phyloP scores from a whole-genome alignment of 2,113 vertebrate genomes.

The Tauraco erythrolophus region DNA sequence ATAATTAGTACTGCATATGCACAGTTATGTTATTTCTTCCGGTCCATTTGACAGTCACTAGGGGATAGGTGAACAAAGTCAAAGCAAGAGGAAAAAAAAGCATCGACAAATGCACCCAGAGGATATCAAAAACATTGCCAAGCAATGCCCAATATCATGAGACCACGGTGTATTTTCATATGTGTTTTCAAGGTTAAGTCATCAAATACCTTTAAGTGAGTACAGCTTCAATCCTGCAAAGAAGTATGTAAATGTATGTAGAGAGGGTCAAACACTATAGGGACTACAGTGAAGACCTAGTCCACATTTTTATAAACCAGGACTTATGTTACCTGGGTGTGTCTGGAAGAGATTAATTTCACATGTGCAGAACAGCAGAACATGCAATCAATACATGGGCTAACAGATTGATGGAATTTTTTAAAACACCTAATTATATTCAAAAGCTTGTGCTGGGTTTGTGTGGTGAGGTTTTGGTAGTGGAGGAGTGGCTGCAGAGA shows the following conservation, averaged over 20 bases:
- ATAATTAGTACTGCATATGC: not conserved
- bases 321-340: not conserved
- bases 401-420: not conserved
- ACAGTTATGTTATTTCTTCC: not conserved
- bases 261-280: not conserved
- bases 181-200: not conserved
- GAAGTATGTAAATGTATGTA: not conserved
- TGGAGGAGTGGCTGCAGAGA: no score
- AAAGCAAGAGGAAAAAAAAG: not conserved
- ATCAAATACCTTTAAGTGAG: not conserved
- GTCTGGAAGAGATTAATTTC: not conserved
- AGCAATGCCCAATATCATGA: not conserved
- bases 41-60: not conserved
- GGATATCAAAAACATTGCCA: not conserved
- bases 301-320: not conserved
- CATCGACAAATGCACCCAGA: not conserved
- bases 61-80: not conserved
- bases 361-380: not conserved
- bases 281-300: not conserved
- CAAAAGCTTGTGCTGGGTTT: not conserved
- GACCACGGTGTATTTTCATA: not conserved
- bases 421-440: not conserved
- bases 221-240: not conserved
- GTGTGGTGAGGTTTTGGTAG: no score
- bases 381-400: not conserved